Base-by-base conservation (phyloP, 2,113 vertebrate species). In the Blennius ocellaris region DNA sequence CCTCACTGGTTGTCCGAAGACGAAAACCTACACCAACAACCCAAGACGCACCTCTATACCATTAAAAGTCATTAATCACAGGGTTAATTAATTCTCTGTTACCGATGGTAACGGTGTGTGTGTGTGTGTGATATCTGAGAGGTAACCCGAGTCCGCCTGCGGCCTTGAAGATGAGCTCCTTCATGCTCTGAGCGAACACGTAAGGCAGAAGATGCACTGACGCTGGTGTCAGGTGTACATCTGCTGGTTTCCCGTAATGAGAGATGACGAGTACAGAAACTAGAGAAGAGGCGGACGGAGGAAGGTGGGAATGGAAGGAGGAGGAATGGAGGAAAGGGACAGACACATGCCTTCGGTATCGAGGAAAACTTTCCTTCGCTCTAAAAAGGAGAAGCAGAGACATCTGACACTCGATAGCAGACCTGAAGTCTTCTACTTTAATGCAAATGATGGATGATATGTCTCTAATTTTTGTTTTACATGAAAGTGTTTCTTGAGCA, bases 171-270 rank as follows among this genome's bases (percentile, higher is more conserved):
- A 30, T 30, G 21, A 30, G 21, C 21, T 2, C 4, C 21, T 30
- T 30, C 21, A 30, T 30, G 21, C 21, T 30, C 21, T 30, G 21
- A 30, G 21, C 21, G 58, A 16, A 52, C 36, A 45, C 41, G 45
- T 62, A 66, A 55, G 55, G 48, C 2, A 45, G 38, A 6, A 52
- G 14, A 68, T 37, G 10, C 69, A 64, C 59, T 76, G 78, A 73
- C 80, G 57, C n/a, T 78, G 84, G 82, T 89, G 69, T 90, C 83
- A 77, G 73, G 71, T 87, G 51, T 39, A 30, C 53, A 53, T 59
- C 12, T 43, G 44, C 36, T n/a, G 79, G 84, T 87, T 71, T 90
- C 73, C 55, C 45, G 59, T 82, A 57, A 84, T 43, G 6, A 48
- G 57, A 78, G 61, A 58, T 60, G 53, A 72, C 39, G 48, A 40